Percentiles rank a stretch among this genome's conserved stretches.
Evolutionary conservation across 2,113 vertebrate genomes (phyloP).

Genomic region (Spea bombifrons): DNA sequence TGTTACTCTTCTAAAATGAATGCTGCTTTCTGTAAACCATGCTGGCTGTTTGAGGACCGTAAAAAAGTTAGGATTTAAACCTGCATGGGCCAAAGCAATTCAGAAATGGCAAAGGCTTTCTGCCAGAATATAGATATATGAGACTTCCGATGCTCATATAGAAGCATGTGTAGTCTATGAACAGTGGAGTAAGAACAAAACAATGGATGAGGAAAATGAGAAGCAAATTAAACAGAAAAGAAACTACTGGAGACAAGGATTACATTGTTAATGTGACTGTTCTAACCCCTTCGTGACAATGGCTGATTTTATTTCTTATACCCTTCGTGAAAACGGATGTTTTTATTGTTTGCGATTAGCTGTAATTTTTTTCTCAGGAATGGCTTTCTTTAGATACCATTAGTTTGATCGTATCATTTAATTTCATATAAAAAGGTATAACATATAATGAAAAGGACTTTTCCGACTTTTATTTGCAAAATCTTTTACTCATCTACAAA

Average conservation of each 20-base stretch:
- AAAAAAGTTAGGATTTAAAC: conserved; percentile 8
- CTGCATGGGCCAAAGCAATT: not conserved
- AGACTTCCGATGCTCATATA: not conserved
- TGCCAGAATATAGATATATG: not conserved
- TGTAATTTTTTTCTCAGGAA: too few relatives aligned
- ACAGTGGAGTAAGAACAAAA: not conserved
- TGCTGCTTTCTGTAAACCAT: not conserved
- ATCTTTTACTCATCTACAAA: too few relatives aligned
- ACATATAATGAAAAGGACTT: too few relatives aligned
- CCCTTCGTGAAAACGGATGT: too few relatives aligned
- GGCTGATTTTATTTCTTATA: too few relatives aligned
- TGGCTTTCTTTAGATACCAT: too few relatives aligned
- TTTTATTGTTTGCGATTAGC: too few relatives aligned
- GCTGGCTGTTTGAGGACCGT: conserved; percentile 20
- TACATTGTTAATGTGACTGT: not conserved
- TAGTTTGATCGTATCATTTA: too few relatives aligned
- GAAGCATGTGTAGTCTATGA: not conserved
- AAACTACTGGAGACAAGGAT: not conserved
- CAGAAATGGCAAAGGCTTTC: not conserved
- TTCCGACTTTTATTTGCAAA: too few relatives aligned
- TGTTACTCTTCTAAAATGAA: not conserved
- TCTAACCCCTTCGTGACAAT: too few relatives aligned
- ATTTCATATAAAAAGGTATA: too few relatives aligned
- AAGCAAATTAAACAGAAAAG: not conserved
- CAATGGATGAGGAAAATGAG: not conserved